A percentile compares a stretch with the other conserved stretches of the same genome.
Conservation (phyloP, 1,140 invertebrate genomes). For the Anadara kagoshimensis region DNA sequence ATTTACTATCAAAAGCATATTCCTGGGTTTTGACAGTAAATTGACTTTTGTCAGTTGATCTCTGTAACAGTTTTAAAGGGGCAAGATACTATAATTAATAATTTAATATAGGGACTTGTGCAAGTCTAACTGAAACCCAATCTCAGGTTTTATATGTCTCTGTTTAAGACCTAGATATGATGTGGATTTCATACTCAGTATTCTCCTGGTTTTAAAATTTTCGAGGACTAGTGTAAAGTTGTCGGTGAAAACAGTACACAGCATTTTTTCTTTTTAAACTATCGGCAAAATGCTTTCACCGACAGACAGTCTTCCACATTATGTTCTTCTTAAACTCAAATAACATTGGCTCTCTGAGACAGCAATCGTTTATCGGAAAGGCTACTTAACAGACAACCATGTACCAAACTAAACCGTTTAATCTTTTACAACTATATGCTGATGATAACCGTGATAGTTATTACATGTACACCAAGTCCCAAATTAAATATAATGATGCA, state of each 20-base stretch:
- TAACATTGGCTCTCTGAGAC: background rate
- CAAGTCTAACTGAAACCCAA: no score
- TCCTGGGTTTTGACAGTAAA: no score
- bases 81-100: no score
- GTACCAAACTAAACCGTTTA: background rate
- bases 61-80: no score
- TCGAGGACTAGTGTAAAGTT: conserved; percentile 17
- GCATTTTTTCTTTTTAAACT: conserved; percentile 5
- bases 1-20: no score
- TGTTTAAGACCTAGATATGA: background rate
- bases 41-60: no score
- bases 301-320: conserved; percentile 14
- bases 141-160: conserved; percentile 11
- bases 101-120: no score
- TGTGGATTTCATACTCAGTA: conserved; percentile 15
- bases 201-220: background rate
- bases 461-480: background rate
- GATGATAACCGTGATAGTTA: background rate
- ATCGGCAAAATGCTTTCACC: background rate
- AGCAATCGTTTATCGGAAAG: background rate
- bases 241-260: background rate
- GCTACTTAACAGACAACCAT: background rate
- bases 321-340: conserved; percentile 12
- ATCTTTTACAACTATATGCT: background rate
- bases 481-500: no score